Percentiles rank a stretch among this genome's conserved stretches.
phyloP scores from a whole-genome alignment of 2,113 vertebrate genomes.

The Pedionomus torquatus region DNA sequence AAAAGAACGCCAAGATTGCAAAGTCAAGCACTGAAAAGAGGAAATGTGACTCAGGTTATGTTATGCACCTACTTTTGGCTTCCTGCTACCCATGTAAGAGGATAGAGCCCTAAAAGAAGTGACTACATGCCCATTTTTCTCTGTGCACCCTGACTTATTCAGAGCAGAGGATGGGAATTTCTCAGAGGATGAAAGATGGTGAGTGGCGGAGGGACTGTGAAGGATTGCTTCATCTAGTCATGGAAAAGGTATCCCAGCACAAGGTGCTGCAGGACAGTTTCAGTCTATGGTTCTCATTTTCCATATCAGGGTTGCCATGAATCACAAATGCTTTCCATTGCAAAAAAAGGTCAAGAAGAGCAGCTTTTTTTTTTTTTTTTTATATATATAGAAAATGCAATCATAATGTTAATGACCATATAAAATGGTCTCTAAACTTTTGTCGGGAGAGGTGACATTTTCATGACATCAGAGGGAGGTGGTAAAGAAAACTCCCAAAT shows the following conservation, averaged over 20 bases:
- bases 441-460: background rate
- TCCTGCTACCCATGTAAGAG: background rate
- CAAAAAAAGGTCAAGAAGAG: background rate
- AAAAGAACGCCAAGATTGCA: background rate
- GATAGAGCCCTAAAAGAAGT: background rate
- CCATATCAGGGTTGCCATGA: background rate
- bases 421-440: background rate
- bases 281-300: background rate
- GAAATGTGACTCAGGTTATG: background rate
- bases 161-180: background rate
- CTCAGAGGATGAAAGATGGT: background rate
- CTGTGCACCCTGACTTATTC: background rate
- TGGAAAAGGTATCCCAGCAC: background rate
- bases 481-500: background rate
- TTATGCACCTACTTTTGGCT: background rate
- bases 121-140: background rate
- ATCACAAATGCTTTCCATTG: background rate
- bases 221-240: background rate
- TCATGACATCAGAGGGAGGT: background rate
- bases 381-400: background rate
- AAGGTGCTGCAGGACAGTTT: background rate
- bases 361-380: rapidly evolving
- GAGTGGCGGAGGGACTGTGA: background rate
- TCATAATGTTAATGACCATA: background rate
- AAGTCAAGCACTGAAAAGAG: background rate